Evolutionary conservation across 2,888 invertebrate species (phyloP).

Genomic region (Helleia helle): DNA sequence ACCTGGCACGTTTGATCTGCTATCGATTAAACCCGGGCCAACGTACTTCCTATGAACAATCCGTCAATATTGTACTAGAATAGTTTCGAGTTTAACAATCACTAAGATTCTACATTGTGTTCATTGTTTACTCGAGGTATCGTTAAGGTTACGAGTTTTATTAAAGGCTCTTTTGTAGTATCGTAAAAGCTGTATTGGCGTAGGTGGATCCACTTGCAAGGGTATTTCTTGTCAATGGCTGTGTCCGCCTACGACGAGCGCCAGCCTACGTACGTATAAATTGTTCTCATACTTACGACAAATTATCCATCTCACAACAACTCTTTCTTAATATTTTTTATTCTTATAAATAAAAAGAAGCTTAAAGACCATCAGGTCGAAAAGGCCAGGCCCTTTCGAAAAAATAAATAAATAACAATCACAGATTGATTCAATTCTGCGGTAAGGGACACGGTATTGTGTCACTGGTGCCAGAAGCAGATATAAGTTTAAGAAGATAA

Average conservation of each 20-base stretch:
- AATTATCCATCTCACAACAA: conserved; percentile 43
- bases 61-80: conserved; percentile 4
- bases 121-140: conserved; percentile 22
- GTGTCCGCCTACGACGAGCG: conserved; percentile 49
- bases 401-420: no score
- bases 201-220: conserved; percentile 35
- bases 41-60: conserved; percentile 1
- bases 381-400: no score
- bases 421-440: no score
- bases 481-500: no score
- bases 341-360: no score
- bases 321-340: no score
- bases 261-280: conserved; percentile 53
- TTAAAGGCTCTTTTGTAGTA: conserved; percentile 41
- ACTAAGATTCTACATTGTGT: conserved; percentile 5
- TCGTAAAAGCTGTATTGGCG: conserved; percentile 45
- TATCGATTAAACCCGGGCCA: not conserved
- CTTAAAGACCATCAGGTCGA: no score
- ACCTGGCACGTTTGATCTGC: no score
- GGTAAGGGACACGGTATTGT: no score
- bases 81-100: conserved; percentile 1
- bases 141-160: conserved; percentile 35
- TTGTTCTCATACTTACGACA: conserved; percentile 52
- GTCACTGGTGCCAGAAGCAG: no score
- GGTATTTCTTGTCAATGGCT: conserved; percentile 52